Evolutionary conservation across 2,797 vertebrate species (phyloP).

Genomic region (Nothura maculosa): DNA sequence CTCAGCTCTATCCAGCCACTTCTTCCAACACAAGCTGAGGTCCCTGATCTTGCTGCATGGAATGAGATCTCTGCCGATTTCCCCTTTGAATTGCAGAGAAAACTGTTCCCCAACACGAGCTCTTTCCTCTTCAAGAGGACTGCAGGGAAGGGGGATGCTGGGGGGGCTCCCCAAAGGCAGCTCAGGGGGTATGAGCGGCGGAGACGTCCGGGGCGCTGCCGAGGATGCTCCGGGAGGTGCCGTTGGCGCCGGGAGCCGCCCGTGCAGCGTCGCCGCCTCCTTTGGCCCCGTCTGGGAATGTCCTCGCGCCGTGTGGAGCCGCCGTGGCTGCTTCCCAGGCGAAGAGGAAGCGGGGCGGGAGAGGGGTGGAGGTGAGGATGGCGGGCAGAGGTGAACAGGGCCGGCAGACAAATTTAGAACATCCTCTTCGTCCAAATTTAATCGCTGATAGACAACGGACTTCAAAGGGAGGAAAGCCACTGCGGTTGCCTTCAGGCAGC

Average conservation of each 20-base stretch:
- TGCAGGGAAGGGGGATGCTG: not conserved
- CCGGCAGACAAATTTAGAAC: conserved; percentile 83
- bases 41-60: not conserved
- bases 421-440: conserved; percentile 83
- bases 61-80: not conserved
- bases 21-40: not conserved
- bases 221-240: not conserved
- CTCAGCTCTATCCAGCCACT: not conserved
- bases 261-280: accelerated
- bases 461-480: conserved; percentile 59
- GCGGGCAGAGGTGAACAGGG: conserved; percentile 67
- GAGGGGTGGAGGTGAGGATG: conserved; percentile 14
- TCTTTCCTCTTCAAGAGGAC: not conserved
- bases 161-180: not conserved
- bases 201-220: not conserved
- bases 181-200: not conserved
- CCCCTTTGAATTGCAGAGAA: not conserved
- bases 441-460: conserved; percentile 73
- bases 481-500: conserved; percentile 25
- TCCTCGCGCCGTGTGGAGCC: conserved; percentile 77
- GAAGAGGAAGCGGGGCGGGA: conserved; percentile 85
- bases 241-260: too few species aligned
- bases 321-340: conserved; percentile 86
- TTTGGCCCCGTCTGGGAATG: conserved; percentile 45
- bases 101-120: not conserved